Base-by-base conservation (phyloP, 2,888 invertebrate genomes). In the Macrostomum cliftonense region DNA sequence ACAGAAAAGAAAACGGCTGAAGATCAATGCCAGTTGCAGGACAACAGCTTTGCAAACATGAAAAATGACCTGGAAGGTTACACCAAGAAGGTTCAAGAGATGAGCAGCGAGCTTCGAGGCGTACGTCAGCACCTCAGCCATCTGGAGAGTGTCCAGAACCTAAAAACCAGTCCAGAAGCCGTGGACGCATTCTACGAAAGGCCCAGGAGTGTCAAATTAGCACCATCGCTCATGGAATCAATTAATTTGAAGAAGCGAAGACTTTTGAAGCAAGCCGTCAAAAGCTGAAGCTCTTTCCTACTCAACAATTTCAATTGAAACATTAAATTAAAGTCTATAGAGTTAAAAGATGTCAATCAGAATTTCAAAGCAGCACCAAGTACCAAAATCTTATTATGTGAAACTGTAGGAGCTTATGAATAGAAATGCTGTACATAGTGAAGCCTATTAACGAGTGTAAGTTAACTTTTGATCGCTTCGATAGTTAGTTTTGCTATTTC, bases 151-250 rank as follows among this genome's bases (percentile, higher is more conserved):
- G 62, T 67, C 47, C 64, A 67, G 52, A 62, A 61, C 13, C 59
- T 61, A 40, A 63, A 64, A 55, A 64, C 64, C 7, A 61, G 62
- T 39, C 65, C 65, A 9, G 67, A 67, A 53, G 63, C 60, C 28
- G 57, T 65, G 13, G 66, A 67, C 43, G 61, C 61, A 28, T 59
- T 67, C n/a, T 61, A 59, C 47, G 66, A 65, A 45, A 49, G 61
- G 28, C 63, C 65, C 1, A 54, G 58, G 39, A 59, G 61, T 13
- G 65, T 67, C 14, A 64, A 65, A 55, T 55, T 67, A 28, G 65
- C 67, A 1, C 63, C 64, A 7, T 64, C 64, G 20, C 52, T 65
- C 37, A 60, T 60, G 44, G 63, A 65, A 52, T 64, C 62, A 50
- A 65, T 65, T 7, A 58, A 57, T 44, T 21, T 42, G 43, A 49